Conservation (phyloP, 2,888 invertebrate species). For the Octodonta nipae region DNA sequence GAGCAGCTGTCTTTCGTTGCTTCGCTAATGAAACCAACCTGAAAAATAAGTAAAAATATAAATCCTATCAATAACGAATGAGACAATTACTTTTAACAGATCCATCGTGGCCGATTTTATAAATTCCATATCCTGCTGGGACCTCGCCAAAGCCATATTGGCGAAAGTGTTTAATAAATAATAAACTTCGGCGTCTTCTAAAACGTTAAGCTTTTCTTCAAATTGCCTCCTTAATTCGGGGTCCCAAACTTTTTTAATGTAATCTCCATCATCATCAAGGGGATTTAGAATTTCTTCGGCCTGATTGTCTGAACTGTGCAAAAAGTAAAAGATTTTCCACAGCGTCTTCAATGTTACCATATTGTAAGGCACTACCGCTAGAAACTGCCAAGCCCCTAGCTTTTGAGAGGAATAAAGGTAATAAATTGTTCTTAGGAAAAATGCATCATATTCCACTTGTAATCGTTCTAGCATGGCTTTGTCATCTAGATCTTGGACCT, state of each 20-base stretch:
- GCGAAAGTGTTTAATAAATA: constrained; percentile 66
- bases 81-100: constrained; percentile 48
- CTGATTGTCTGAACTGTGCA: constrained; percentile 43
- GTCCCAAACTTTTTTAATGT: constrained; percentile 36
- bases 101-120: constrained; percentile 52
- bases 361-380: constrained; percentile 59
- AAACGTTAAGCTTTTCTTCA: constrained; percentile 47
- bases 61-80: too few species aligned
- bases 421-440: constrained; percentile 54
- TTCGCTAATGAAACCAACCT: constrained; percentile 61
- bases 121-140: constrained; percentile 46
- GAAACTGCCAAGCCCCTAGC: constrained; percentile 69
- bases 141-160: constrained; percentile 61
- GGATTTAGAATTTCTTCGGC: constrained; percentile 28
- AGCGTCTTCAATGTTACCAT: constrained; percentile 43
- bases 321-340: constrained; percentile 53
- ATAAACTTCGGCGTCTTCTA: constrained; percentile 60
- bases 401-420: constrained; percentile 58
- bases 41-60: too few species aligned
- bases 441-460: constrained; percentile 59
- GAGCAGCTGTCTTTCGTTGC: constrained; percentile 59
- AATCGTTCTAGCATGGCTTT: constrained; percentile 42
- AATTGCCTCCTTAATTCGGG: constrained; percentile 42
- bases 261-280: constrained; percentile 29
- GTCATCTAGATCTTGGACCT: constrained; percentile 33